phyloP scores from a whole-genome alignment of 1,140 invertebrate species.

The Drosophila sturtevanti region DNA sequence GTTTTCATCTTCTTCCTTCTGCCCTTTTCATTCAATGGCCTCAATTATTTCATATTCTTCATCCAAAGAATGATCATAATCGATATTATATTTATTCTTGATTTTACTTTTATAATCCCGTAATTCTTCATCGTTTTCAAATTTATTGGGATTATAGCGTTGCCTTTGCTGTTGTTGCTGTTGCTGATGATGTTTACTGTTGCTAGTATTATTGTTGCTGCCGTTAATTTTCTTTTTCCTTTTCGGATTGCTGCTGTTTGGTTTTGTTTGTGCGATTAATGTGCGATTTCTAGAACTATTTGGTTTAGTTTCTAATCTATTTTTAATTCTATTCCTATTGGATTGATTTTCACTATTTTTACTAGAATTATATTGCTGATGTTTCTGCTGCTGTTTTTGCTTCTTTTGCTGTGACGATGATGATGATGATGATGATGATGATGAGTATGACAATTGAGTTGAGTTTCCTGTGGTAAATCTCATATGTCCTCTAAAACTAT shows the following conservation, averaged over 20 bases:
- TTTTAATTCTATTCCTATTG: slow-evolving; percentile 54
- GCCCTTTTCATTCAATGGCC: slow-evolving; percentile 72
- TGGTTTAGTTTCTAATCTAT: slow-evolving; percentile 50
- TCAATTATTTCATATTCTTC: slow-evolving; percentile 83
- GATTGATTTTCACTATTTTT: slow-evolving; percentile 74
- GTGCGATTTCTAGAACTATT: slow-evolving; percentile 53
- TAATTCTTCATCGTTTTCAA: slow-evolving; percentile 74
- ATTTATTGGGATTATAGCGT: slow-evolving; percentile 62
- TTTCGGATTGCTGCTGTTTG: slow-evolving; percentile 26
- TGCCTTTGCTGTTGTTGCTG: slow-evolving; percentile 43
- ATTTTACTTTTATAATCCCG: slow-evolving; percentile 82
- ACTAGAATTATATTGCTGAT: slow-evolving; percentile 63
- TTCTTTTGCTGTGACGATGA: slow-evolving; percentile 53
- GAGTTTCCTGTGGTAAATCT: slow-evolving; percentile 67
- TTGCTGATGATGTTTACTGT: slow-evolving; percentile 35
- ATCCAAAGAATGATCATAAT: slow-evolving; percentile 82
- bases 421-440: slow-evolving; percentile 70
- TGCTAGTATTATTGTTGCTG: slow-evolving; percentile 23
- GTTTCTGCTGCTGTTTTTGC: slow-evolving; percentile 44
- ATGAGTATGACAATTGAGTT: slow-evolving; percentile 73
- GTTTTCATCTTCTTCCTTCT: neutral
- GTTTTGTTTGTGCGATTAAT: slow-evolving; percentile 16
- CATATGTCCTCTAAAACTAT: slow-evolving; percentile 81
- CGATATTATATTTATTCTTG: slow-evolving; percentile 82
- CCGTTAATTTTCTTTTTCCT: slow-evolving; percentile 9